Evolutionary conservation across 2,797 vertebrate species (phyloP).

Genomic region (Loris lydekkerianus): DNA sequence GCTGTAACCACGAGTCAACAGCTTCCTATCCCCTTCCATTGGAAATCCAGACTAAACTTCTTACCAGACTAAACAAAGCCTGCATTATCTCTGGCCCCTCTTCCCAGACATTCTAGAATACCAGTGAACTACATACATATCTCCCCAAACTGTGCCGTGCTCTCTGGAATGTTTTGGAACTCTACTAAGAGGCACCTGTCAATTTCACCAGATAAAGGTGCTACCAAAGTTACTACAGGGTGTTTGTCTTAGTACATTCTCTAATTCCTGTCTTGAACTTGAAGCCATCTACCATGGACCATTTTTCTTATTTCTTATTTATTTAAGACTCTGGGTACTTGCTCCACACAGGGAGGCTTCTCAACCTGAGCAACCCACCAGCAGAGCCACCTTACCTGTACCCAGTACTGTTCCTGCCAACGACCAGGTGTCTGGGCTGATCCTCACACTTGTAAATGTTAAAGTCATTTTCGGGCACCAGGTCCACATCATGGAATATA

Average conservation of each 20-base stretch:
- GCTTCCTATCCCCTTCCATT: neutral
- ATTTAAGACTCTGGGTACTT: neutral
- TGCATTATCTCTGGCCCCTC: neutral
- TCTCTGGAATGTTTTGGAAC: neutral
- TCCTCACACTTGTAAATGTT: constrained; percentile 95
- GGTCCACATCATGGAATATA: constrained; percentile 98
- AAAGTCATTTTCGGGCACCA: constrained; percentile 97
- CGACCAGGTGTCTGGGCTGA: constrained; percentile 97
- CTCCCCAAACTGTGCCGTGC: neutral
- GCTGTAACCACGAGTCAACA: neutral
- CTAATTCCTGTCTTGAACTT: neutral
- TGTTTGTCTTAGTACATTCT: neutral
- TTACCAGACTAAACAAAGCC: neutral
- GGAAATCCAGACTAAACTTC: neutral
- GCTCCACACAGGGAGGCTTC: neutral
- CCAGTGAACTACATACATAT: neutral
- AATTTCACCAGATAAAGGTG: neutral
- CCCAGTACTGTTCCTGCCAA: constrained; percentile 97
- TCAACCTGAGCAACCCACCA: rapidly evolving
- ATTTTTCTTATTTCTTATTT: neutral
- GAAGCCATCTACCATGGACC: neutral
- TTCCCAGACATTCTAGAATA: neutral
- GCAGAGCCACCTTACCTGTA: constrained; percentile 92
- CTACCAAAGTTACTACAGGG: neutral
- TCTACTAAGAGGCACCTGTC: neutral